Conservation (phyloP, 2,888 invertebrate species). For the Dynastes maya region DNA sequence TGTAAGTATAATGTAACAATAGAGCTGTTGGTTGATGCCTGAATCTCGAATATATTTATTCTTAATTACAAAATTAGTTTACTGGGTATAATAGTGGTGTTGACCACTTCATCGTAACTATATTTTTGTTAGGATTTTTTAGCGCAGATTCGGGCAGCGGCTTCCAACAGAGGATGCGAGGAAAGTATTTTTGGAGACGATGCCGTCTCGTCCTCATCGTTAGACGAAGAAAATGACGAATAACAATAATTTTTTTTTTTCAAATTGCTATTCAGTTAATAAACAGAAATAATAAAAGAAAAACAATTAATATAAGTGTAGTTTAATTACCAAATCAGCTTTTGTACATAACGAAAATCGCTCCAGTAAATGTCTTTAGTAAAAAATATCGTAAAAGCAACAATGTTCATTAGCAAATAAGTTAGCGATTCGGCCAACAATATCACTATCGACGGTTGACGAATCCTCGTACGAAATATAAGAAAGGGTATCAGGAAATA, state of each 20-base stretch:
- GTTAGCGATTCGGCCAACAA: slow-evolving; percentile 78
- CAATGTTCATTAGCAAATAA: slow-evolving; percentile 78
- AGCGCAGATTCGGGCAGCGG: slow-evolving; percentile 47
- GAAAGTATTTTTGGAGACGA: slow-evolving; percentile 45
- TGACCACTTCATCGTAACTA: no score
- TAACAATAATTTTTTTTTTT: no score
- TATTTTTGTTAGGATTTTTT: slow-evolving; percentile 34
- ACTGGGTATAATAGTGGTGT: no score
- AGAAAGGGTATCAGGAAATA: slow-evolving; percentile 95
- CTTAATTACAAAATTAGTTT: no score
- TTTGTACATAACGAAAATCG: slow-evolving; percentile 81
- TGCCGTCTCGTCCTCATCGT: neutral
- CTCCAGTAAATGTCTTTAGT: slow-evolving; percentile 86
- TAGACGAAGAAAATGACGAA: neutral
- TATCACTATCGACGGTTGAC: slow-evolving; percentile 70
- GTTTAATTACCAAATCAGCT: slow-evolving; percentile 88
- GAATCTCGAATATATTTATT: no score
- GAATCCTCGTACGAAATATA: slow-evolving; percentile 81
- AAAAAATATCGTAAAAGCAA: slow-evolving; percentile 84
- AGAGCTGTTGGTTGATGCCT: no score
- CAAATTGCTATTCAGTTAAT: no score
- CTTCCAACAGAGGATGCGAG: slow-evolving; percentile 16
- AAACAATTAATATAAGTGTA: neutral
- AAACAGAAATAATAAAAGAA: neutral
- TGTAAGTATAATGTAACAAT: no score